Percentiles rank a stretch among this genome's conserved stretches.
phyloP scores from a whole-genome alignment of 2,888 invertebrate species.

The Eumerus sabulonum region DNA sequence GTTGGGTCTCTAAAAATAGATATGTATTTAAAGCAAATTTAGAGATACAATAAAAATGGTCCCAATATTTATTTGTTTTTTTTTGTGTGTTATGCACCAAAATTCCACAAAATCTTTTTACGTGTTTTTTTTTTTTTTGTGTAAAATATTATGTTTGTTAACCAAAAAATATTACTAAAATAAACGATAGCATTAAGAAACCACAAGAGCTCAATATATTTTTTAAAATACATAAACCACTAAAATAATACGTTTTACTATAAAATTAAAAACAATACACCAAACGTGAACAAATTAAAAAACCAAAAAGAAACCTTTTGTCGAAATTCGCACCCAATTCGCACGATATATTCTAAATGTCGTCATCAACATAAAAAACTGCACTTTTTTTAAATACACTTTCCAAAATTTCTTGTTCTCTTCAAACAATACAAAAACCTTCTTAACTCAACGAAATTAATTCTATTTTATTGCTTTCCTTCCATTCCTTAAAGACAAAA shows the following conservation, averaged over 20 bases:
- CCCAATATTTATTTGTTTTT: slow-evolving; percentile 13
- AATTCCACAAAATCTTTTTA: slow-evolving; percentile 4
- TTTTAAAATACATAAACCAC: background rate
- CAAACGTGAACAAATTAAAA: background rate
- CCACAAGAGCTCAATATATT: background rate
- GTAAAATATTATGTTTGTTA: slow-evolving; percentile 29
- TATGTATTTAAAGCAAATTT: background rate
- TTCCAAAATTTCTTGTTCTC: slow-evolving; percentile 9
- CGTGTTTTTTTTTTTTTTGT: slow-evolving; percentile 19
- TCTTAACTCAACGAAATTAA: background rate
- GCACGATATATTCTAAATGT: slow-evolving; percentile 61
- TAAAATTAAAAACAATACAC: slow-evolving; percentile 1
- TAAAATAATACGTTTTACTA: background rate
- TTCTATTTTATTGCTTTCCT: background rate
- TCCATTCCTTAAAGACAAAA: slow-evolving; percentile 7
- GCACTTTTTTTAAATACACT: slow-evolving; percentile 43
- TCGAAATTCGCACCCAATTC: slow-evolving; percentile 30
- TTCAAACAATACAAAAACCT: background rate
- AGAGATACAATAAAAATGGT: background rate
- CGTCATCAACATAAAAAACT: slow-evolving; percentile 24
- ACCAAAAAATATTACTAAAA: background rate
- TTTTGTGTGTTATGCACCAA: background rate
- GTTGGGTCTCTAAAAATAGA: background rate
- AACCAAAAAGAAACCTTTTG: background rate
- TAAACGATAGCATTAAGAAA: too few relatives aligned